Conservation (phyloP, 2,888 invertebrate species). For the Volucella inflata region DNA sequence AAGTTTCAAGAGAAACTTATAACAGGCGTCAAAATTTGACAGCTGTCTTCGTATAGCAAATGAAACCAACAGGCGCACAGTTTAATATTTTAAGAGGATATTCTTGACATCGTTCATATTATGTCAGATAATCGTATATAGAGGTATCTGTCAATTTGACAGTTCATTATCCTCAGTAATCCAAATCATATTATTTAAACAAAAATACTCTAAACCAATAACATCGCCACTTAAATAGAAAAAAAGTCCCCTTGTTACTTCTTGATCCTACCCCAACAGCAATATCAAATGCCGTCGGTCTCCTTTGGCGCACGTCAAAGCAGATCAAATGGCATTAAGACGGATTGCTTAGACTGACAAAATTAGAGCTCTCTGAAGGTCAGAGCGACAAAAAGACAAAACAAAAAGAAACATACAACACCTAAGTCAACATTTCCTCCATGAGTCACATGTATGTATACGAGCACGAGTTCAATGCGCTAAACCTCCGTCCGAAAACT, state of each 20-base stretch:
- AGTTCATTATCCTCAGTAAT: too few relatives aligned
- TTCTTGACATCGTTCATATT: too few relatives aligned
- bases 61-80: too few relatives aligned
- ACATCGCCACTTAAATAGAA: not conserved
- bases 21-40: too few relatives aligned
- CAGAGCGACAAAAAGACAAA: slow-evolving; percentile 23
- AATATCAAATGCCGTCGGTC: not conserved
- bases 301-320: slow-evolving; percentile 7
- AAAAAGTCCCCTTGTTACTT: too few relatives aligned
- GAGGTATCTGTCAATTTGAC: too few relatives aligned
- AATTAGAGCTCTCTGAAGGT: slow-evolving; percentile 61
- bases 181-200: too few relatives aligned
- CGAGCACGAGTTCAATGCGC: slow-evolving; percentile 63
- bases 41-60: too few relatives aligned
- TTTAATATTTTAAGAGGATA: too few relatives aligned
- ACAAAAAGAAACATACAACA: not conserved
- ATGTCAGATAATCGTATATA: too few relatives aligned
- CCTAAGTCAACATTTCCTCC: slow-evolving; percentile 48
- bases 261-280: not conserved
- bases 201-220: not conserved
- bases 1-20: too few relatives aligned
- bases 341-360: slow-evolving; percentile 18
- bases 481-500: slow-evolving; percentile 16
- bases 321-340: slow-evolving; percentile 11
- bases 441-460: slow-evolving; percentile 60